phyloP scores from a whole-genome alignment of 2,797 vertebrate species.

The Lacerta viridis region DNA sequence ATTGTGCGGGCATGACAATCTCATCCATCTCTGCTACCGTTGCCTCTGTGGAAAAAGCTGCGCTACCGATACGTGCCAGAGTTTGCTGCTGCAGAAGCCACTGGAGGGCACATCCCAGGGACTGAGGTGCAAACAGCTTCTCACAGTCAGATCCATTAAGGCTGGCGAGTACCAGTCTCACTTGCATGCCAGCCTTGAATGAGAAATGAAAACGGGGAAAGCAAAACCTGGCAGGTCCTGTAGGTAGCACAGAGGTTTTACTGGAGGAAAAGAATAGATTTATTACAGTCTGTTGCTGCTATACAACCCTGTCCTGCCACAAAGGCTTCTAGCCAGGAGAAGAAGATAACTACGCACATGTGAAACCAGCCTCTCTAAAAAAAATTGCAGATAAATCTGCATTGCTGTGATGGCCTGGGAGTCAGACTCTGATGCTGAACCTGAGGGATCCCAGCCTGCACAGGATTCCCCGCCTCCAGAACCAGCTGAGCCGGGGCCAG shows the following conservation, averaged over 20 bases:
- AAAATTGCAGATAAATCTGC: neutral
- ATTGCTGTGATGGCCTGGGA: neutral
- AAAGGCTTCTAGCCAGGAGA: neutral
- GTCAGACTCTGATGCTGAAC: no score
- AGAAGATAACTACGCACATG: neutral
- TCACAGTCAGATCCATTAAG: neutral
- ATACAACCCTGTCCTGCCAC: no score
- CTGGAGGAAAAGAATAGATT: neutral
- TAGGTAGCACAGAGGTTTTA: neutral
- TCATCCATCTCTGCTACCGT: slow-evolving; percentile 18
- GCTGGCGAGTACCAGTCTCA: neutral
- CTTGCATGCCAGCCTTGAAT: no score
- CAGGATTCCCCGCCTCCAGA: no score
- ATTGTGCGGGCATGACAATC: neutral
- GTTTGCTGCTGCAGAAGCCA: neutral
- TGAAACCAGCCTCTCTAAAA: neutral
- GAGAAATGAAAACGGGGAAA: neutral
- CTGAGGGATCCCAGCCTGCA: no score
- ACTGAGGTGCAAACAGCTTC: neutral
- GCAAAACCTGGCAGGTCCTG: neutral
- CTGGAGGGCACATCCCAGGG: rapidly evolving
- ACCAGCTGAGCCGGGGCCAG: no score
- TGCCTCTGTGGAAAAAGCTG: neutral
- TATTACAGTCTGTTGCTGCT: neutral
- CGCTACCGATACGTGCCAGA: rapidly evolving